Base-by-base conservation (phyloP, 2,888 invertebrate genomes). In the Synergus japonicus region DNA sequence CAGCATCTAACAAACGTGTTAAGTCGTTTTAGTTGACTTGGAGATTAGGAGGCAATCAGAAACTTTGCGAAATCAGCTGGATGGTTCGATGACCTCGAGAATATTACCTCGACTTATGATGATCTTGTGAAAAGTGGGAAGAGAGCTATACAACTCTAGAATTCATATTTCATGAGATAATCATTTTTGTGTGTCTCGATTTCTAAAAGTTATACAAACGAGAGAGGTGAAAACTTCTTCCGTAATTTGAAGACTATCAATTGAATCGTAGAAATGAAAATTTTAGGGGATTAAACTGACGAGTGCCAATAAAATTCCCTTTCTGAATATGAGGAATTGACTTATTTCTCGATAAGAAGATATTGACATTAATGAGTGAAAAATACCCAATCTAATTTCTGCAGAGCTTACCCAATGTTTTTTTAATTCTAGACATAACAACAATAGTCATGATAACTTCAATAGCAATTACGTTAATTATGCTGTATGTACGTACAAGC, bases 81-180 rank as follows among this genome's bases (percentile, higher is more conserved):
- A 10, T 10, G 78, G 84, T 84, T 83, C 82, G 79, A 79, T 83
- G 81, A 80, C 82, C 84, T 81, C 84, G 65, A 78, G 63, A 81
- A 81, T 22, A 13, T 85, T 76, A 83, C 82, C 84, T 84, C 81
- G 82, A 81, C 76, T 83, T 79, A 76, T 84, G 83, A 84, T 79
- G 79, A 81, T 80, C 78, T 76, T 60, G 60, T 13, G 12, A 29
- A 63, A 63, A 63, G 22, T 63, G 22, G 22, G 12, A 12, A 58
- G n/a, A 58, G 58, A 58, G 15, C n/a, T 8, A 10, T 22, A 60
- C n/a, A 60, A 22, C 4, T 10, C n/a, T 18, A 7, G 0, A 1
- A n/a, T 10, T 60, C 18, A 60, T 22, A 60, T 60, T 63, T 63
- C 2, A 63, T 29, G 12, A 54, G 15, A 15, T 54, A 15, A 44